Conservation (phyloP, 2,113 vertebrate genomes). For the Xerus inauris region DNA sequence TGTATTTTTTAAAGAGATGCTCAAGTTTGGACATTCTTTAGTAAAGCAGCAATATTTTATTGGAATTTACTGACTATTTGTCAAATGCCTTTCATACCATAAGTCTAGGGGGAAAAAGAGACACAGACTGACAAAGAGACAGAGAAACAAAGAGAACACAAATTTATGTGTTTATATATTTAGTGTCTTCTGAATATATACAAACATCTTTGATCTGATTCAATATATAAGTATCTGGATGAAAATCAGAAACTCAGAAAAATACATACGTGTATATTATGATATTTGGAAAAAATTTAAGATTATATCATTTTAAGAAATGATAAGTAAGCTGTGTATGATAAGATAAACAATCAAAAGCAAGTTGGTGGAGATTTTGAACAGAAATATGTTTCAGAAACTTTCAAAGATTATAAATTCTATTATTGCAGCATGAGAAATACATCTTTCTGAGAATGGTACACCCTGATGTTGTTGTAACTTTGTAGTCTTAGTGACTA, state of each 20-base stretch:
- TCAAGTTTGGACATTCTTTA: neutral
- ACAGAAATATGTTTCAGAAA: neutral
- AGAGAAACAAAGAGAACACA: neutral
- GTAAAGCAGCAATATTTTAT: neutral
- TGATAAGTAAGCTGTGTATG: neutral
- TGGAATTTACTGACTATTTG: neutral
- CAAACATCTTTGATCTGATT: neutral
- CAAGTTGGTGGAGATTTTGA: neutral
- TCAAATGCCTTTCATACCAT: neutral
- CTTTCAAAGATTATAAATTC: neutral
- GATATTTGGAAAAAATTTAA: neutral
- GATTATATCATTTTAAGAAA: neutral
- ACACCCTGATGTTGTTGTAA: neutral
- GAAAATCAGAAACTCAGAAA: neutral
- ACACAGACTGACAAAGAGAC: too few species aligned
- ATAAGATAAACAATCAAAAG: neutral
- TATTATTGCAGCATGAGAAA: neutral
- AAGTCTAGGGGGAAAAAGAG: accelerated
- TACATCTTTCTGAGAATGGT: neutral
- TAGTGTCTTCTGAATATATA: neutral
- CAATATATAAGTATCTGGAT: neutral
- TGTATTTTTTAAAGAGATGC: neutral
- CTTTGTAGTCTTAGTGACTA: neutral
- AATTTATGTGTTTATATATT: neutral
- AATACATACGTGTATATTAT: neutral